phyloP scores from a whole-genome alignment of 30 jellyfish, hydroid and myxozoan species.

The Aurelia coerulea region DNA sequence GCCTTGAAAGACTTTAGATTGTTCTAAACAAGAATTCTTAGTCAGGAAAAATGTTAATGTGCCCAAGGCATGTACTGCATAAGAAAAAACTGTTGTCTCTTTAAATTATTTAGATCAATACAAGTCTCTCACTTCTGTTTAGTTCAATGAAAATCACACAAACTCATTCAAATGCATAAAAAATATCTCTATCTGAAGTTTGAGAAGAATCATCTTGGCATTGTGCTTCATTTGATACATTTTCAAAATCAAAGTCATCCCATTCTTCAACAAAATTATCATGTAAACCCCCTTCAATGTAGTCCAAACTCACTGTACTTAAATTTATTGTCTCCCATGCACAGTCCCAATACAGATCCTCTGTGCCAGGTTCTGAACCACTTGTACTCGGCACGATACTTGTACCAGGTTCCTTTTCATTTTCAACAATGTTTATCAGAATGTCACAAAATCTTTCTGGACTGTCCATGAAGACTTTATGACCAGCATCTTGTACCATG shows the following conservation, averaged over 20 bases:
- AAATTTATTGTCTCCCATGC: slow-evolving; percentile 81
- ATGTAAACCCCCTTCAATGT: slow-evolving; percentile 29
- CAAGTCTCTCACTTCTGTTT: neutral
- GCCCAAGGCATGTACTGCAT: no score
- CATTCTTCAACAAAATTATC: slow-evolving; percentile 31
- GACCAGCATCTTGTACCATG: slow-evolving; percentile 78
- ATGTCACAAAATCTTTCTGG: slow-evolving; percentile 75
- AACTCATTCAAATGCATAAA: slow-evolving; percentile 11
- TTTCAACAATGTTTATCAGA: slow-evolving; percentile 47
- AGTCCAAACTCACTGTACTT: slow-evolving; percentile 38
- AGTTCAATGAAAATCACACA: neutral
- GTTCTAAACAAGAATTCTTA: no score
- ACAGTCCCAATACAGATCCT: slow-evolving; percentile 83
- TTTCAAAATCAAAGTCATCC: slow-evolving; percentile 32
- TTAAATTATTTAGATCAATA: no score
- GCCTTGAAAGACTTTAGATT: no score
- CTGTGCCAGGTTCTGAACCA: slow-evolving; percentile 44
- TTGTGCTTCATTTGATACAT: neutral
- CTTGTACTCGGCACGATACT: slow-evolving; percentile 14
- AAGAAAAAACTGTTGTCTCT: no score
- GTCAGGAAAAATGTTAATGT: no score
- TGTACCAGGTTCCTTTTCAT: slow-evolving; percentile 7
- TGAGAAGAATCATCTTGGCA: neutral
- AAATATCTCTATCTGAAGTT: slow-evolving; percentile 38
- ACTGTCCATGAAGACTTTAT: slow-evolving; percentile 68